Base-by-base conservation (phyloP, 2,113 vertebrate genomes). In the rat (Rattus norvegicus) region DNA sequence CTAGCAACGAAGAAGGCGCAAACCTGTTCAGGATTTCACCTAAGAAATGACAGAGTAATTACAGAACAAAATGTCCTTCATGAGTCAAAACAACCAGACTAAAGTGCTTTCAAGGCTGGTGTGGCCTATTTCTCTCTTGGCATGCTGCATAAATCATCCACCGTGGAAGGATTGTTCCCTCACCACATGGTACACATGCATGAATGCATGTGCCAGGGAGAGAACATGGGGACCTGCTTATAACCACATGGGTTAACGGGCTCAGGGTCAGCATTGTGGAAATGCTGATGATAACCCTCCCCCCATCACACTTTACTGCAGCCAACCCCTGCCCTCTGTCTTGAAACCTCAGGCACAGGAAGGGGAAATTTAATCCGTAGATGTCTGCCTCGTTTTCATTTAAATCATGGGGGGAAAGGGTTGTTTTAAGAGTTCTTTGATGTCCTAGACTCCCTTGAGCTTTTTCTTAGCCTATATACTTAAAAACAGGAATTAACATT, bases 21-120 rank as follows among this genome's bases (percentile, higher is more conserved):
- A 97, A 98, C 97, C 97, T 98, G 98, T 98, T 98, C 98, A 98
- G 96, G 93, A 98, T 98, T 98, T 98, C 98, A 98, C 98, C 98
- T 98, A 98, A 97, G 98, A 98, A 98, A 98, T 98, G 98, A 98
- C 98, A 98, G 97, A 98, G 98, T 98, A 99, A 99, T 99, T 98
- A 98, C 96, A 98, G 98, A 98, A 98, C 98, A 98, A 98, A 96
- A 96, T 96, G 98, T 98, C 98, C 98, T 98, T 99, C 98, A 92
- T 98, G 97, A 98, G 97, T 93, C 95, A 98, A 98, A 98, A 97
- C 98, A 98, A 98, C 97, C 92, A 97, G 98, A 96, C 96, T 96
- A 97, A 98, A 98, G 97, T 98, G 98, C 98, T 99, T 98, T 98
- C 97, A 98, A 98, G 97, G 97, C 98, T 98, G 88, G 95, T 54